Base-by-base conservation (phyloP, 1,140 invertebrate genomes). In the Bombus pascuorum region DNA sequence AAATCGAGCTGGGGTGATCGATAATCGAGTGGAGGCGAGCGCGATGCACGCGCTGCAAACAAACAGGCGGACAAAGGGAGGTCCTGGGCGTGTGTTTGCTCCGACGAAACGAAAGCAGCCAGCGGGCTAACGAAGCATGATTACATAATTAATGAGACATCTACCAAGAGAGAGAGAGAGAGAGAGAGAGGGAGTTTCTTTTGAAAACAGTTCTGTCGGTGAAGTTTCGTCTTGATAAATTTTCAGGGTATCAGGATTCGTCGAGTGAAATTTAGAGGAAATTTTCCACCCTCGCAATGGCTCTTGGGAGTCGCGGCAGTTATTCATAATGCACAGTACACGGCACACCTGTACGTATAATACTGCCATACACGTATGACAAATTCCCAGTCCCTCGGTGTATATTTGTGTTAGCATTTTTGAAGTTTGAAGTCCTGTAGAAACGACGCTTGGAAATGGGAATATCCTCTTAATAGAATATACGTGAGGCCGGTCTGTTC, bases 71-170 rank as follows among this genome's bases (percentile, higher is more conserved):
- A 76, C 42, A 65, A 75, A 76, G 71, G 34, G 42, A 75, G 44
- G 32, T n/a, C 34, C 72, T 47, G 22, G 25, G 15, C 71, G 81
- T 42, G 59, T 74, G 59, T 83, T 83, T 83, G 59, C 32, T 0
- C 8, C 65, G 12, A 22, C 71, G 72, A 34, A 82, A 82, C 81
- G 79, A 81, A 73, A 81, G 37, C 79, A 81, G 47, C 79, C 47
- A 39, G n/a, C 70, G 10, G 37, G 65, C 53, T 82, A 82, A 82
- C 71, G 81, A 82, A 65, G 39, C n/a, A 57, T 22, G 81, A 76
- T 83, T 74, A 76, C 81, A 76, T 76, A 76, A 83, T 83, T 83
- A 76, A 83, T 47, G 39, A 66, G 80, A 44, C n/a, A 12, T 37
- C 34, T 22, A 34, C 18, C 66, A 0, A 32, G n/a, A 8, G 62